phyloP scores from a whole-genome alignment of 1,140 invertebrate species.

The Hyposmocoma kahamanoa region DNA sequence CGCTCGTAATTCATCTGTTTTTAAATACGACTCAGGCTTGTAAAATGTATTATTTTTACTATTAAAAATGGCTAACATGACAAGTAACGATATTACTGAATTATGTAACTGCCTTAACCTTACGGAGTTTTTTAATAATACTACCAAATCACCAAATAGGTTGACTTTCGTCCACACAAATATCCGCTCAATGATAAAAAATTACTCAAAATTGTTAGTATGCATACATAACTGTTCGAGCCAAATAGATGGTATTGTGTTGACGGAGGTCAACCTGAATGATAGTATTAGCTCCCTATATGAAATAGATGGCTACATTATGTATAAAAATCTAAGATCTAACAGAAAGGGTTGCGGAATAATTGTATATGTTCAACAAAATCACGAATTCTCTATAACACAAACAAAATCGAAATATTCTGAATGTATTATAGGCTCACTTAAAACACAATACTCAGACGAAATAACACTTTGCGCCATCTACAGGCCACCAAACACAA shows the following conservation, averaged over 20 bases:
- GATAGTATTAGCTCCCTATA: not conserved
- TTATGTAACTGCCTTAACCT: not conserved
- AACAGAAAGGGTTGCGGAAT: not conserved
- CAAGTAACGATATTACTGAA: not conserved
- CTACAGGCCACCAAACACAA: constrained; percentile 27
- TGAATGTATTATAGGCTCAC: constrained; percentile 15
- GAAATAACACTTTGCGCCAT: constrained; percentile 20
- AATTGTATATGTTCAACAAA: not conserved
- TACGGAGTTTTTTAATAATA: not conserved
- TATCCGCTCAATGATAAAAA: not conserved
- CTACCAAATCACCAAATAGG: not conserved
- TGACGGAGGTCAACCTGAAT: not conserved
- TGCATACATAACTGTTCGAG: not conserved
- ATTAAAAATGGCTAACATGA: too few relatives aligned
- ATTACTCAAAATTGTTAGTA: not conserved
- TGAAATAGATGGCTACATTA: not conserved
- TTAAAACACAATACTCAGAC: constrained; percentile 12
- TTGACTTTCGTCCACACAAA: not conserved
- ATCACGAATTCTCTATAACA: not conserved
- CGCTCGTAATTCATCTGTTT: too few relatives aligned
- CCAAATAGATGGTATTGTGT: not conserved
- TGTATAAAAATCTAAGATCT: not conserved
- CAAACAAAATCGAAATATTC: not conserved
- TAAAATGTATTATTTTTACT: too few relatives aligned
- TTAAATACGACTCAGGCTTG: too few relatives aligned